phyloP scores from a whole-genome alignment of 2,888 invertebrate genomes.

The Ceraclea dissimilis region DNA sequence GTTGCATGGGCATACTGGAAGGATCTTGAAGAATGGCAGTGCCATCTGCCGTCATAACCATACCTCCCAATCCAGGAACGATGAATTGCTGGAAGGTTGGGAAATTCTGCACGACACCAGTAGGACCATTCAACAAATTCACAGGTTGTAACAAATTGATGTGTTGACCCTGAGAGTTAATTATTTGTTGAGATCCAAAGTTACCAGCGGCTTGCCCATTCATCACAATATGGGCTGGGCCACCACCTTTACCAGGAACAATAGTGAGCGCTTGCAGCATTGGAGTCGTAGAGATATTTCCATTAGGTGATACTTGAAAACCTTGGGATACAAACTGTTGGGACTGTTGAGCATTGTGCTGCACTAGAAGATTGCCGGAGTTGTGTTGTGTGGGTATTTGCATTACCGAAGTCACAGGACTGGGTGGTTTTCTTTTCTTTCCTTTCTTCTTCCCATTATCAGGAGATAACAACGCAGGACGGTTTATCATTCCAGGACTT shows the following conservation, averaged over 20 bases:
- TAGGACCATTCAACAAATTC: constrained; percentile 65
- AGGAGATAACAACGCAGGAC: constrained; percentile 52
- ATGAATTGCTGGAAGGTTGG: constrained; percentile 77
- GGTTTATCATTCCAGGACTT: constrained; percentile 37
- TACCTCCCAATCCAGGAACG: constrained; percentile 71
- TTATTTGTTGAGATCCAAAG: constrained; percentile 60
- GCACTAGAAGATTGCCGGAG: constrained; percentile 53
- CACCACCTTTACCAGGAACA: constrained; percentile 66
- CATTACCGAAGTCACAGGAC: constrained; percentile 60
- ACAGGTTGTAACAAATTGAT: constrained; percentile 75
- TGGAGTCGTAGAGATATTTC: constrained; percentile 57
- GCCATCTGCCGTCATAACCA: constrained; percentile 77
- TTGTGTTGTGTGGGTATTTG: constrained; percentile 63
- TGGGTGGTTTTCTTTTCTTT: constrained; percentile 67
- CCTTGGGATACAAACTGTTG: constrained; percentile 62
- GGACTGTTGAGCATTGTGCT: constrained; percentile 41
- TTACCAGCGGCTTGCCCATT: constrained; percentile 60
- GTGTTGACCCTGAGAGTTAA: constrained; percentile 53
- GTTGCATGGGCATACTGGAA: constrained; percentile 61
- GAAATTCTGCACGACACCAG: constrained; percentile 65
- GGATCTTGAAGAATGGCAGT: constrained; percentile 67
- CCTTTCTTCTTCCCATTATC: constrained; percentile 58
- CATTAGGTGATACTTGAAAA: constrained; percentile 66
- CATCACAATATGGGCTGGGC: constrained; percentile 68
- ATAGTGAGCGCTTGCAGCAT: constrained; percentile 71